phyloP scores from a whole-genome alignment of 2,888 invertebrate species.

The Leucozona laternaria region DNA sequence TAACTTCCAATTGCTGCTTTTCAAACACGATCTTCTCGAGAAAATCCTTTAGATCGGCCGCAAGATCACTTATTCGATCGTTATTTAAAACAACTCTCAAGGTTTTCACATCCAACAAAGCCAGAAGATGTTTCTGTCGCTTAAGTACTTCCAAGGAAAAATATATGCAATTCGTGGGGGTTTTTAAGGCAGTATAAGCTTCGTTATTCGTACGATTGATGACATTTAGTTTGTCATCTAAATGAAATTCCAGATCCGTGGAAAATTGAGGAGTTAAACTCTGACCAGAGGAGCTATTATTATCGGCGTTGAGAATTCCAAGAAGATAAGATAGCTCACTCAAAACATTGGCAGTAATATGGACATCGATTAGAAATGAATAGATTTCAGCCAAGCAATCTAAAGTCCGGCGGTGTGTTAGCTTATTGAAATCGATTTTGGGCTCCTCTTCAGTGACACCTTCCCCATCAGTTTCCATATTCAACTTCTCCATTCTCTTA shows the following conservation, averaged over 20 bases:
- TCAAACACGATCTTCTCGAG: constrained; percentile 77
- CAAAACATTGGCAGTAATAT: constrained; percentile 82
- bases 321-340: constrained; percentile 81
- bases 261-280: constrained; percentile 25
- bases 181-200: constrained; percentile 83
- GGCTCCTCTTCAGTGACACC: not conserved
- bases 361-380: constrained; percentile 81
- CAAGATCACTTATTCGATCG: constrained; percentile 86
- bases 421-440: constrained; percentile 77
- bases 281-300: not conserved
- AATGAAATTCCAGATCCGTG: constrained; percentile 14
- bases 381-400: constrained; percentile 80
- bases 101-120: constrained; percentile 84
- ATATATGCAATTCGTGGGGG: constrained; percentile 89
- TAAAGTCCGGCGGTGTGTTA: constrained; percentile 77
- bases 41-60: constrained; percentile 84
- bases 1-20: constrained; percentile 79
- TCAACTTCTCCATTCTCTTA: constrained; percentile 54
- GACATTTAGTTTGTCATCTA: constrained; percentile 49
- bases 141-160: constrained; percentile 89
- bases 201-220: constrained; percentile 54
- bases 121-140: constrained; percentile 85
- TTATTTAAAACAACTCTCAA: constrained; percentile 89
- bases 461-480: not conserved
- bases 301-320: constrained; percentile 80